phyloP scores from a whole-genome alignment of 2,888 invertebrate species.

The Trisateles emortualis region DNA sequence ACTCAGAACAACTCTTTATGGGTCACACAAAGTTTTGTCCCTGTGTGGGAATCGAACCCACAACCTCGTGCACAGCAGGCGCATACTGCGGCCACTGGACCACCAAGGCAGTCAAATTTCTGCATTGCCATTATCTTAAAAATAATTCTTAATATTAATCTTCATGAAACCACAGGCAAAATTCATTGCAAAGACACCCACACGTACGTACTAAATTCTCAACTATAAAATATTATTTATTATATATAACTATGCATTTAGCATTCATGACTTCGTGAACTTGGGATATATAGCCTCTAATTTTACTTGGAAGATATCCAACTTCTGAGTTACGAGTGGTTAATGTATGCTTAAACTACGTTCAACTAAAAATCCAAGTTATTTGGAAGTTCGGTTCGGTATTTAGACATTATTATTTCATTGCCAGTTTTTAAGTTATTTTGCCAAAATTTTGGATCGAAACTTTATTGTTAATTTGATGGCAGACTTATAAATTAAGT shows the following conservation, averaged over 20 bases:
- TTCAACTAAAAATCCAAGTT: slow-evolving; percentile 10
- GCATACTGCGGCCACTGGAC: too few relatives aligned
- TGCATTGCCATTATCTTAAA: background rate
- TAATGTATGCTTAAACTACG: slow-evolving; percentile 8
- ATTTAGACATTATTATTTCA: background rate
- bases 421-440: background rate
- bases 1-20: too few relatives aligned
- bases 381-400: slow-evolving; percentile 5
- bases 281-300: slow-evolving; percentile 18
- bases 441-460: background rate
- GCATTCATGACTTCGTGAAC: slow-evolving; percentile 16
- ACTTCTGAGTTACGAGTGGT: slow-evolving; percentile 11
- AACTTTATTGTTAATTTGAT: slow-evolving; percentile 6
- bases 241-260: slow-evolving; percentile 17
- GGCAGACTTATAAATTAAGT: slow-evolving; percentile 1
- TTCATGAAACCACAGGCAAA: background rate
- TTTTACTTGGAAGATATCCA: slow-evolving; percentile 23
- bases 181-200: background rate
- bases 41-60: too few relatives aligned
- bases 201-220: slow-evolving; percentile 5
- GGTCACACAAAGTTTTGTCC: too few relatives aligned
- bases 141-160: background rate
- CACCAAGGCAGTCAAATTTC: too few relatives aligned
- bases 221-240: slow-evolving; percentile 14
- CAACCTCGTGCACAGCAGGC: too few relatives aligned